Evolutionary conservation across 2,888 invertebrate genomes (phyloP).

Genomic region (Himalopsyche tibetana): DNA sequence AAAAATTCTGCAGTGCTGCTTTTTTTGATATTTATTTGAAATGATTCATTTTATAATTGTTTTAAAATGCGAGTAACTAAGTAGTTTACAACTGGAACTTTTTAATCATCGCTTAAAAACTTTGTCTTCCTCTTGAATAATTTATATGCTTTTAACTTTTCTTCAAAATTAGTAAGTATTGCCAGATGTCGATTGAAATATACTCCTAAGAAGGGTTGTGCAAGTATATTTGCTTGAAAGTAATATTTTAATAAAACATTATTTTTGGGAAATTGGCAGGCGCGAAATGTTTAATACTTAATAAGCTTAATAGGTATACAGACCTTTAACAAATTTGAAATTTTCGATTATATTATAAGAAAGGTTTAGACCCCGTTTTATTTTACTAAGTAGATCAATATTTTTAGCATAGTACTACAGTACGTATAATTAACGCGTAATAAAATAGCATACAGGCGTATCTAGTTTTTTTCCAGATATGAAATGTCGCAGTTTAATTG

Average conservation of each 20-base stretch:
- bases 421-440: too few relatives aligned
- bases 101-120: slow-evolving; percentile 26
- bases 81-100: background rate
- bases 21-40: background rate
- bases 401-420: too few relatives aligned
- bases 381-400: too few relatives aligned
- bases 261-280: background rate
- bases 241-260: slow-evolving; percentile 23
- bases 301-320: background rate
- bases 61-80: slow-evolving; percentile 22
- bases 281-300: background rate
- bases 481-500: too few relatives aligned
- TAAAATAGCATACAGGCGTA: too few relatives aligned
- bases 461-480: too few relatives aligned
- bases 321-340: background rate
- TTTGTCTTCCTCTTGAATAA: background rate
- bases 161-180: slow-evolving; percentile 2
- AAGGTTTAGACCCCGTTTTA: too few relatives aligned
- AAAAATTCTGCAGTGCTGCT: too few relatives aligned
- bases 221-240: slow-evolving; percentile 14
- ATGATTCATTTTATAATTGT: background rate
- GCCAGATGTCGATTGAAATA: slow-evolving; percentile 24
- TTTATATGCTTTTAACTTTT: slow-evolving; percentile 13
- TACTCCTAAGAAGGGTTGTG: background rate
- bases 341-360: background rate